Evolutionary conservation across 2,797 vertebrate species (phyloP).

Genomic region (Microchirus variegatus): DNA sequence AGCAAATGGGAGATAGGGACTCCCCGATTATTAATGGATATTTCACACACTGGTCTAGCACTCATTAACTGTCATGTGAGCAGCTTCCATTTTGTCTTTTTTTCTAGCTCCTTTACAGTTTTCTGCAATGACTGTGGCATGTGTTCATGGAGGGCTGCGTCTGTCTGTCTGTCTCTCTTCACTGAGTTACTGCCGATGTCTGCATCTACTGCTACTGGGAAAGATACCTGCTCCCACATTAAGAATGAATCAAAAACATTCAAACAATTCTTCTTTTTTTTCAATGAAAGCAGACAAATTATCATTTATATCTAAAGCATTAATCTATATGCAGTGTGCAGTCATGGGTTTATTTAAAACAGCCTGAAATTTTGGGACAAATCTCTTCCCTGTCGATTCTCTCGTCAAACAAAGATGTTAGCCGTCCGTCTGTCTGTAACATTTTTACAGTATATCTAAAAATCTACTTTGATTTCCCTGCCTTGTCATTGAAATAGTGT

Average conservation of each 20-base stretch:
- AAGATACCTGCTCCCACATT: slow-evolving; percentile 73
- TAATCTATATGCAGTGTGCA: slow-evolving; percentile 76
- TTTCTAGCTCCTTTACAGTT: too few relatives aligned
- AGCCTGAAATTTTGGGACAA: slow-evolving; percentile 77
- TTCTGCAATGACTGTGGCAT: not conserved
- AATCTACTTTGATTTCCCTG: too few relatives aligned
- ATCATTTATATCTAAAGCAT: slow-evolving; percentile 77
- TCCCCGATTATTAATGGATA: too few relatives aligned
- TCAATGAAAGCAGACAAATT: slow-evolving; percentile 64
- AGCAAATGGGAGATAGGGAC: too few relatives aligned
- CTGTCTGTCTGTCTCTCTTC: slow-evolving; percentile 44
- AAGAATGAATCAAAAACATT: too few relatives aligned
- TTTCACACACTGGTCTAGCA: too few relatives aligned
- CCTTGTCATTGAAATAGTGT: too few relatives aligned
- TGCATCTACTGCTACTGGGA: slow-evolving; percentile 78
- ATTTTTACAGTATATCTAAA: too few relatives aligned
- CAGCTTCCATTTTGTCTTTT: too few relatives aligned
- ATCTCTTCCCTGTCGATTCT: slow-evolving; percentile 76
- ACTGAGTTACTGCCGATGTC: slow-evolving; percentile 81
- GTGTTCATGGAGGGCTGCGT: not conserved
- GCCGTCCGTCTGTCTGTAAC: slow-evolving; percentile 68
- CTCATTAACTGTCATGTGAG: too few relatives aligned
- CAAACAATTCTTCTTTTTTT: too few relatives aligned
- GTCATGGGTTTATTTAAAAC: slow-evolving; percentile 74
- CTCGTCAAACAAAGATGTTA: slow-evolving; percentile 65